Evolutionary conservation across 2,113 vertebrate species (phyloP).

Genomic region (Ancistrus triradiatus): DNA sequence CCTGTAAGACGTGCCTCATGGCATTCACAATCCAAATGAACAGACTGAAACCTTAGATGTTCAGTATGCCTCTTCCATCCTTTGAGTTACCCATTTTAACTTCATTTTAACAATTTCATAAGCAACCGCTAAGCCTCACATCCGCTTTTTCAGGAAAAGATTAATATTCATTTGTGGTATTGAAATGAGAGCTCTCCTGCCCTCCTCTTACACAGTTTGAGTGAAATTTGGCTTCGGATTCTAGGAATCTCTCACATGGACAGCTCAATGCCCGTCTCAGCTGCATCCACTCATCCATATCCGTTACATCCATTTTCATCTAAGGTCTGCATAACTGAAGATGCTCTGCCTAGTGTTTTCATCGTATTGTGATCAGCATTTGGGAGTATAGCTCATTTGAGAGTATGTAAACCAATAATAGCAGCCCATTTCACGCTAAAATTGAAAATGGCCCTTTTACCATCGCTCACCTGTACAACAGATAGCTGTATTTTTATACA

Average conservation of each 20-base stretch:
- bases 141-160: constrained; percentile 2
- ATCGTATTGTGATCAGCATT: constrained; percentile 1
- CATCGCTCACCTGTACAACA: neutral
- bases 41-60: constrained; percentile 43
- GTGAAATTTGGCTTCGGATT: constrained; percentile 19
- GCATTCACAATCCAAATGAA: constrained; percentile 40
- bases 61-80: constrained; percentile 33
- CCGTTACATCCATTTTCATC: constrained; percentile 48
- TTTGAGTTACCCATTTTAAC: constrained; percentile 37
- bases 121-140: neutral
- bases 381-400: neutral
- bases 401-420: neutral
- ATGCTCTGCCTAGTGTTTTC: neutral
- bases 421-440: neutral
- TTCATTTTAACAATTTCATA: constrained; percentile 37
- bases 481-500: neutral
- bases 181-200: neutral
- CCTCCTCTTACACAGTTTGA: neutral
- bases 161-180: neutral
- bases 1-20: constrained; percentile 50
- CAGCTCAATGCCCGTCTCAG: constrained; percentile 10
- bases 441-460: neutral
- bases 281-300: constrained; percentile 18
- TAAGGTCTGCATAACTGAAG: constrained; percentile 30
- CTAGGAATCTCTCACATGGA: constrained; percentile 14